Percentiles rank a stretch among this genome's conserved stretches.
phyloP scores from a whole-genome alignment of 1,140 invertebrate species.

The Drosophila azteca region DNA sequence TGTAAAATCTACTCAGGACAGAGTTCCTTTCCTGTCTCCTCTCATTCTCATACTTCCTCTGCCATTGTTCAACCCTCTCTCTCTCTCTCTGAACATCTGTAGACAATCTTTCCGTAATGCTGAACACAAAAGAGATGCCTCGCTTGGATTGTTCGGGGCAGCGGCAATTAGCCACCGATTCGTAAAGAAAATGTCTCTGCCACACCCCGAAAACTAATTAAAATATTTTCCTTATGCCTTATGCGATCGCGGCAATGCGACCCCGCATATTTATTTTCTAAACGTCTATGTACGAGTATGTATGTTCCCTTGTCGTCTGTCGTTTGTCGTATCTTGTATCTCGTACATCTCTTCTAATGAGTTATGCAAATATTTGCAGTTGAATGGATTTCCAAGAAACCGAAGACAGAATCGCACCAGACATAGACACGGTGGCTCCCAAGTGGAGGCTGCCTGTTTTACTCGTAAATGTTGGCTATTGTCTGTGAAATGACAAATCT shows the following conservation, averaged over 20 bases:
- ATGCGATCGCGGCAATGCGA: slow-evolving; percentile 58
- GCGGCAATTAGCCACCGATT: slow-evolving; percentile 51
- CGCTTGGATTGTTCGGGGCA: slow-evolving; percentile 32
- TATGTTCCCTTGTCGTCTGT: too few species aligned
- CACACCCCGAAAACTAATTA: slow-evolving; percentile 74
- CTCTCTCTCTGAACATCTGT: slow-evolving; percentile 38
- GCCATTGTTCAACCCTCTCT: neutral
- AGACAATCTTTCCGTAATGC: slow-evolving; percentile 70
- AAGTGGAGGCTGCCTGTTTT: neutral
- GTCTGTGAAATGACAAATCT: slow-evolving; percentile 53
- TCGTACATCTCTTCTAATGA: slow-evolving; percentile 66
- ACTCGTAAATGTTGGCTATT: slow-evolving; percentile 29
- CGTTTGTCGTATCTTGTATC: slow-evolving; percentile 30
- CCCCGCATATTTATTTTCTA: slow-evolving; percentile 15
- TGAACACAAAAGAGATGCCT: slow-evolving; percentile 48
- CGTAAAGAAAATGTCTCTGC: slow-evolving; percentile 12
- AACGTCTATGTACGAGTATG: neutral
- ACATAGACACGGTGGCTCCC: neutral
- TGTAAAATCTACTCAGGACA: too few species aligned
- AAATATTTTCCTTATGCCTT: slow-evolving; percentile 71
- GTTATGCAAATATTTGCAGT: slow-evolving; percentile 76
- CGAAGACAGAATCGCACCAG: slow-evolving; percentile 11
- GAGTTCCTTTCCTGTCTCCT: too few species aligned
- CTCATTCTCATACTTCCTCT: neutral
- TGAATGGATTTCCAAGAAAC: slow-evolving; percentile 64